Evolutionary conservation across 1,140 invertebrate species (phyloP), one percentile per base, ranked within the genome.

Genomic region (Ceratina australensis): DNA sequence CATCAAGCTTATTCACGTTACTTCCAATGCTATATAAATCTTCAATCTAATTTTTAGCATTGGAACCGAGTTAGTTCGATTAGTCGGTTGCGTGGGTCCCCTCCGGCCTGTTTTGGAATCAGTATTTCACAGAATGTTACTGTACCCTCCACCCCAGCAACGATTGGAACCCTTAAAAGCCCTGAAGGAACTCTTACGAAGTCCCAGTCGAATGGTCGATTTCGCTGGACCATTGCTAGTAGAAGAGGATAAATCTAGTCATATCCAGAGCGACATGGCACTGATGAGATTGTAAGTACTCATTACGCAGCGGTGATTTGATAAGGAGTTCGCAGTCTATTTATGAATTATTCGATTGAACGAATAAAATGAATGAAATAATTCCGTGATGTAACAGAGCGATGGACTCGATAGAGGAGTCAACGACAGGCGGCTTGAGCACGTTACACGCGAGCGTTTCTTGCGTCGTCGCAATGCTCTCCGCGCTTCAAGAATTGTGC

Each of bases 391-490:
- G 64, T 88, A 93, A 28, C 89, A 98, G 97, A 76, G 95, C 97
- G 78, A 97, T 98, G 94, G 97, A 98, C 89, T 97, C 97, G 3
- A 95, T 98, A 83, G 96, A 98, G 92, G 97, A 99, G 91, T 93
- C 93, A 0, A 93, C 93, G 42, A 90, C 90, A 4, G 93, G 93
- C 18, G 92, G 93, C 59, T 94, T 96, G n/a, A 93, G 94, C 67
- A 94, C 97, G 18, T 93, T 97, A 50, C 94, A 95, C 72, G 95
- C 96, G 0, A 96, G 96, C 87, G 96, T 98, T 0, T 95, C 95
- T 72, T 98, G 97, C 88, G 95, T 98, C 20, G 95, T 97, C 7
- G 95, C 96, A 0, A 93, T 99, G 82, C 92, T 98, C 18, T 95
- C 95, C 50, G 96, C 97, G 8, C 91, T 99, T 24, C 96, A 98